Conservation (phyloP, 2,888 invertebrate species). For the Drosophila lacicola region DNA sequence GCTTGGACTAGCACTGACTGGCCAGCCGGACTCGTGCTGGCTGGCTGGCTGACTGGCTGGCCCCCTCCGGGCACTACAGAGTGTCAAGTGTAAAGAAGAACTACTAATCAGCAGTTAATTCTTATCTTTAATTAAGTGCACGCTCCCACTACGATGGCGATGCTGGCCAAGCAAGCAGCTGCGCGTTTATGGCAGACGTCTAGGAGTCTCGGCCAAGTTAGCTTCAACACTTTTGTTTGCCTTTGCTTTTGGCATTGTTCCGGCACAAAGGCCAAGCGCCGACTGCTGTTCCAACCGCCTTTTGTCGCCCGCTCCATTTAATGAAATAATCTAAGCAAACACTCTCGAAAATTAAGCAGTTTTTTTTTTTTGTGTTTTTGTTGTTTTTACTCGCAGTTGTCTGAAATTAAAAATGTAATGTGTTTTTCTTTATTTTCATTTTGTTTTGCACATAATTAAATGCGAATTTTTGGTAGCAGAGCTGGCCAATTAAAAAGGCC, state of each 20-base stretch:
- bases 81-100: conserved; percentile 82
- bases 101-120: conserved; percentile 84
- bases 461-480: conserved; percentile 55
- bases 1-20: conserved; percentile 58
- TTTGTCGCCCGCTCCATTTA: conserved; percentile 75
- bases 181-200: conserved; percentile 70
- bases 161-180: conserved; percentile 1
- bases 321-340: conserved; percentile 82
- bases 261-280: conserved; percentile 61
- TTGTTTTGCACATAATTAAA: conserved; percentile 70
- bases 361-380: conserved; percentile 17
- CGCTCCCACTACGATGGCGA: conserved; percentile 73
- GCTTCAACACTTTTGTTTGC: conserved; percentile 78
- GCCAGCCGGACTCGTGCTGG: conserved; percentile 19
- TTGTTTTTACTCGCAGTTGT: conserved; percentile 23
- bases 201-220: conserved; percentile 34
- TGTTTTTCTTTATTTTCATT: conserved; percentile 25
- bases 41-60: conserved; percentile 2
- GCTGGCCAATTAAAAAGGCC: conserved; percentile 74
- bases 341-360: conserved; percentile 78
- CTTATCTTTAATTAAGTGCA: conserved; percentile 85
- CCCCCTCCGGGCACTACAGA: conserved; percentile 42
- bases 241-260: conserved; percentile 67
- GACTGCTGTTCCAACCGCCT: conserved; percentile 33
- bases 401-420: conserved; percentile 74